Evolutionary conservation across 2,797 vertebrate species (phyloP).

Genomic region (Arctocebus calabarensis): DNA sequence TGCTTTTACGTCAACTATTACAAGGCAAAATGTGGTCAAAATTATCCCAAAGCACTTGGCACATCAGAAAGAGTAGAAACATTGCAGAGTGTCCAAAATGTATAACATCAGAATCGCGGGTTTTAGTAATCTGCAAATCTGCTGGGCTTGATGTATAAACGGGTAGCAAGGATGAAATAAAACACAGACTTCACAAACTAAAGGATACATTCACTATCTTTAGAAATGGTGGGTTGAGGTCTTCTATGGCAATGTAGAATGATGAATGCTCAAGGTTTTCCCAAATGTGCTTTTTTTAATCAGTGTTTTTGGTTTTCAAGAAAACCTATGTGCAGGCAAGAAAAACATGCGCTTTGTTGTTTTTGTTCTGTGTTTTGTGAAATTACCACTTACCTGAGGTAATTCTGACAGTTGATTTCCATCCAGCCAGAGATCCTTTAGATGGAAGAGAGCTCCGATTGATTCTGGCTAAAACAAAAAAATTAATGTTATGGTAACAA

Average conservation of each 20-base stretch:
- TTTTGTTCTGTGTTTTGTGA: neutral
- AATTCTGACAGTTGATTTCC: conserved; percentile 97
- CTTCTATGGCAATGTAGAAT: neutral
- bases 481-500: conserved; percentile 52
- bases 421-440: conserved; percentile 99
- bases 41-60: conserved; percentile 17
- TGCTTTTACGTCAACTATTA: conserved; percentile 16
- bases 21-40: neutral
- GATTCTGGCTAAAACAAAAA: conserved; percentile 93
- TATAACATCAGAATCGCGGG: neutral
- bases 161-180: conserved; percentile 7
- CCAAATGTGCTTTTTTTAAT: conserved; percentile 48
- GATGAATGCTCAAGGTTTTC: neutral
- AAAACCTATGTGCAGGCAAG: neutral
- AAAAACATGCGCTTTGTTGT: neutral
- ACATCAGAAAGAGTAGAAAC: neutral
- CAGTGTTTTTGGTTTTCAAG: conserved; percentile 2
- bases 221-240: conserved; percentile 23
- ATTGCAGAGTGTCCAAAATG: conserved; percentile 6
- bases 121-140: neutral
- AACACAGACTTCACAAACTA: conserved; percentile 39
- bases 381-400: conserved; percentile 92
- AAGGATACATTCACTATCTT: conserved; percentile 13
- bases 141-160: neutral
- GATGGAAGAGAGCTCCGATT: conserved; percentile 96